phyloP scores from a whole-genome alignment of 2,113 vertebrate species.

The Pelecanoides urinatrix region DNA sequence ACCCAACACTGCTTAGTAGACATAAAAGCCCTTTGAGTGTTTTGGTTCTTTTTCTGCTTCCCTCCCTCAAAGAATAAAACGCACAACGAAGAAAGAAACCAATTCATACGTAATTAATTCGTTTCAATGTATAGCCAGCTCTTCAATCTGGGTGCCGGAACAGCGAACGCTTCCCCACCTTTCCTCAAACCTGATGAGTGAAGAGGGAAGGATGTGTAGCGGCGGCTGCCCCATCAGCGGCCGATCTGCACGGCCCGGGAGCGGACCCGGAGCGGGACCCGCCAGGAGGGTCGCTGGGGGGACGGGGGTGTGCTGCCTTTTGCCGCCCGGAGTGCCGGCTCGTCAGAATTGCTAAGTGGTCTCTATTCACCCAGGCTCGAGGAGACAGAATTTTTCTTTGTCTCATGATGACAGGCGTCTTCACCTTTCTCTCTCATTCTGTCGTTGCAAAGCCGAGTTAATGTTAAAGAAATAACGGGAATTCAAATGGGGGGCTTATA shows the following conservation, averaged over 20 bases:
- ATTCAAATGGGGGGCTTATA: rapidly evolving
- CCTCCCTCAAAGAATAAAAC: rapidly evolving
- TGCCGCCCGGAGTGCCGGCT: rapidly evolving
- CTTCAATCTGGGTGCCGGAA: rapidly evolving
- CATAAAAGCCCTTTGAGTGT: no score
- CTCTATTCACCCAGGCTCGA: rapidly evolving
- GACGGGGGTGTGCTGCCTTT: no score
- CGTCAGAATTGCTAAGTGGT: rapidly evolving
- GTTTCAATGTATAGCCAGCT: rapidly evolving
- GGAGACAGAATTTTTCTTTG: not conserved
- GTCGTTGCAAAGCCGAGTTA: not conserved
- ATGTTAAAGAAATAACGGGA: rapidly evolving
- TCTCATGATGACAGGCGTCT: not conserved
- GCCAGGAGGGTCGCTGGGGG: rapidly evolving
- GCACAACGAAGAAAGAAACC: rapidly evolving
- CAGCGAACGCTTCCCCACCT: rapidly evolving
- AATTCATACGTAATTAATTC: rapidly evolving
- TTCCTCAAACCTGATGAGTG: rapidly evolving
- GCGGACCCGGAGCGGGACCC: rapidly evolving
- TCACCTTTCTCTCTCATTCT: not conserved
- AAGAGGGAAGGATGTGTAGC: rapidly evolving
- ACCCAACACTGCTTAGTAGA: not conserved
- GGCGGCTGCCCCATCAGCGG: rapidly evolving
- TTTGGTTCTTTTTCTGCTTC: not conserved
- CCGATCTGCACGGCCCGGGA: no score